Conservation (phyloP, 2,888 invertebrate genomes). For the Leucoma salicis region DNA sequence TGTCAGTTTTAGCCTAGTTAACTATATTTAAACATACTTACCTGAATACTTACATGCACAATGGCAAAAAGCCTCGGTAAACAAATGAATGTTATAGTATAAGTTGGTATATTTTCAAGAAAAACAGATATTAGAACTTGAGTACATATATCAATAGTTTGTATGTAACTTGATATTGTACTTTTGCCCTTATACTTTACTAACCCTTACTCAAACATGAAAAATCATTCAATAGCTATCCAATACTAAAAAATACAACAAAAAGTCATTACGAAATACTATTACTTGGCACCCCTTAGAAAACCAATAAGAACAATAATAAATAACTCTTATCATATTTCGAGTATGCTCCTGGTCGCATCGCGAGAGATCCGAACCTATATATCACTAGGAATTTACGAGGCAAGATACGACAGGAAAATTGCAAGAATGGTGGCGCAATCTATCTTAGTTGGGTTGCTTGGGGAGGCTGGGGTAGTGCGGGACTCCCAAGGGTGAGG, state of each 20-base stretch:
- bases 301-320: conserved; percentile 83
- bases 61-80: too few species aligned
- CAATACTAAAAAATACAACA: conserved; percentile 32
- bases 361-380: conserved; percentile 84
- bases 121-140: too few species aligned
- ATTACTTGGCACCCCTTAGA: conserved; percentile 66
- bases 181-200: too few species aligned
- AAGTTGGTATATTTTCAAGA: too few species aligned
- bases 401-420: conserved; percentile 95
- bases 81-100: too few species aligned
- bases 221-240: conserved; percentile 9
- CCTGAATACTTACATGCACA: too few species aligned
- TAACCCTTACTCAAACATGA: too few species aligned
- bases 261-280: conserved; percentile 42
- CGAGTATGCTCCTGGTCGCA: conserved; percentile 82
- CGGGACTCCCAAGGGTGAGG: conserved; percentile 47
- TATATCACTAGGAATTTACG: conserved; percentile 94
- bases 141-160: too few species aligned
- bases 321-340: conserved; percentile 83
- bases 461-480: conserved; percentile 72
- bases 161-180: too few species aligned
- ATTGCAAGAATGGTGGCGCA: conserved; percentile 96
- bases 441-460: conserved; percentile 91
- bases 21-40: too few species aligned
- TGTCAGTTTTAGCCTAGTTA: too few species aligned